phyloP scores from a whole-genome alignment of 1,140 invertebrate genomes.

The Trichonephila clavata region DNA sequence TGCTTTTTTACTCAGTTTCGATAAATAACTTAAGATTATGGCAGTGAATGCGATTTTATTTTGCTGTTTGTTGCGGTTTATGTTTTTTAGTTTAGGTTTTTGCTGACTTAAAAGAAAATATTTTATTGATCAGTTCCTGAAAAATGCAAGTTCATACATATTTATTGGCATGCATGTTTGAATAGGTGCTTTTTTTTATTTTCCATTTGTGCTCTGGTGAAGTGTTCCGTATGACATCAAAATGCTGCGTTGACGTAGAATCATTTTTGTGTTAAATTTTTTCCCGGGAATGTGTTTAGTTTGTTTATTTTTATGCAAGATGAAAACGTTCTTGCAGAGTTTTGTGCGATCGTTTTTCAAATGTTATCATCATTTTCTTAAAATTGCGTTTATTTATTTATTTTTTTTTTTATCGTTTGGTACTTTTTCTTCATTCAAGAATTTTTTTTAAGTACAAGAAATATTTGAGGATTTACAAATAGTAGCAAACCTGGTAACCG shows the following conservation, averaged over 20 bases:
- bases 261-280: too few relatives aligned
- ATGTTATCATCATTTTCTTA: too few relatives aligned
- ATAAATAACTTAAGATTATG: conserved; percentile 6
- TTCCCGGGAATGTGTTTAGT: too few relatives aligned
- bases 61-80: not conserved
- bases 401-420: too few relatives aligned
- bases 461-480: too few relatives aligned
- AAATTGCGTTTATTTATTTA: too few relatives aligned
- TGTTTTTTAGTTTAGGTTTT: not conserved
- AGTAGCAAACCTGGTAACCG: too few relatives aligned
- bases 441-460: too few relatives aligned
- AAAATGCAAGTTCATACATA: conserved; percentile 28
- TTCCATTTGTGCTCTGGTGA: not conserved
- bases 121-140: not conserved
- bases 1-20: not conserved
- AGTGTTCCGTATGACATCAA: not conserved
- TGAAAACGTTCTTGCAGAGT: too few relatives aligned
- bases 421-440: too few relatives aligned
- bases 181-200: not conserved
- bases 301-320: too few relatives aligned
- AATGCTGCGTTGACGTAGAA: not conserved
- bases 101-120: not conserved
- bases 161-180: conserved; percentile 10
- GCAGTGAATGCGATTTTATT: not conserved
- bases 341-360: too few relatives aligned